Conservation (phyloP, 2,797 vertebrate genomes). For the Carcharodon carcharias region DNA sequence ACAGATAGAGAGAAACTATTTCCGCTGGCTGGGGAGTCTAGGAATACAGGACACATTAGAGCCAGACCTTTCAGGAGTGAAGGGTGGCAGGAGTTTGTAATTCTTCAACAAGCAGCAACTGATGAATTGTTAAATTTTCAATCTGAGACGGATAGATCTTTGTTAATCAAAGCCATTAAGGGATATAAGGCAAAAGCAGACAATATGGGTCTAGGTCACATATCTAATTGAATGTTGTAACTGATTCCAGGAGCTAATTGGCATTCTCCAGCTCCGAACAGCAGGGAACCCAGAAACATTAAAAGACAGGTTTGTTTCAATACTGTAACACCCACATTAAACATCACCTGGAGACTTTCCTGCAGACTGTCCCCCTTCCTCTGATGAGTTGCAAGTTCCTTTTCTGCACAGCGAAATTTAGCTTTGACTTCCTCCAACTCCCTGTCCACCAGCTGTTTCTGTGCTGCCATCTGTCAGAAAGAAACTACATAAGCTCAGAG, state of each 20-base stretch:
- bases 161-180: neutral
- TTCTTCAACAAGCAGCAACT: neutral
- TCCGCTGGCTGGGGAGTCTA: neutral
- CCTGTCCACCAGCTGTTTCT: slow-evolving; percentile 61
- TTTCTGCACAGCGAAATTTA: slow-evolving; percentile 61
- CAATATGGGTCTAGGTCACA: too few species aligned
- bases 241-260: neutral
- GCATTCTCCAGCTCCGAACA: neutral
- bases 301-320: neutral
- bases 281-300: neutral
- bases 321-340: neutral
- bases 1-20: neutral
- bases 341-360: slow-evolving; percentile 57
- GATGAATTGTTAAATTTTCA: neutral
- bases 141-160: neutral
- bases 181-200: neutral
- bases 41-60: neutral
- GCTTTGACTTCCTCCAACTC: slow-evolving; percentile 59
- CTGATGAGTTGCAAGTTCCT: slow-evolving; percentile 59
- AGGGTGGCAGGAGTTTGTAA: neutral
- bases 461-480: slow-evolving; percentile 55
- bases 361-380: slow-evolving; percentile 59
- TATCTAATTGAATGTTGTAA: neutral
- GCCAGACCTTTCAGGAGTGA: neutral
- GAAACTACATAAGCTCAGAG: neutral